phyloP scores from a whole-genome alignment of 1,140 invertebrate genomes.

The Drosophila repletoides region DNA sequence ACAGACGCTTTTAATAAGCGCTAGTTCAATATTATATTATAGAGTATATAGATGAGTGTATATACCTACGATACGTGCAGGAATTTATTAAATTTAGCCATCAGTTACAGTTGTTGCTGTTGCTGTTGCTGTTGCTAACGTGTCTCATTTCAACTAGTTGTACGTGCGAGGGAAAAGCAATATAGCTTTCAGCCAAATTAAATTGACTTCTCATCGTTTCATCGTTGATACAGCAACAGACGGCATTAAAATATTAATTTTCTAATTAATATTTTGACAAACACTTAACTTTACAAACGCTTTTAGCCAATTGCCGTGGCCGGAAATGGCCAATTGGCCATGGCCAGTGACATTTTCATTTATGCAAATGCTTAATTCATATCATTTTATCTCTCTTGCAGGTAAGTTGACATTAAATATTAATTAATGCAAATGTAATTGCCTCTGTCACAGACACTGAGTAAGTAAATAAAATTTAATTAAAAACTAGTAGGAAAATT shows the following conservation, averaged over 20 bases:
- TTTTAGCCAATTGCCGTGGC: not conserved
- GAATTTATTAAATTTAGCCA: constrained; percentile 66
- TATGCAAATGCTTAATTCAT: not conserved
- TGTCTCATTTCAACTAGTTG: constrained; percentile 69
- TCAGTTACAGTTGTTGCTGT: constrained; percentile 43
- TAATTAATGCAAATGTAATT: constrained; percentile 7
- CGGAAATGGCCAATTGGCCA: too few relatives aligned
- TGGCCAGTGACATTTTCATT: not conserved
- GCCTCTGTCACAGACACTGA: not conserved
- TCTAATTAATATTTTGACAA: constrained; percentile 23
- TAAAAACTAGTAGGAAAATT: constrained; percentile 5
- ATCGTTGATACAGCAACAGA: not conserved
- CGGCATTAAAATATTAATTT: constrained; percentile 9
- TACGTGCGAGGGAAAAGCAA: constrained; percentile 65
- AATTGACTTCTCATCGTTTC: constrained; percentile 55
- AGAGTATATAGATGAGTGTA: not conserved
- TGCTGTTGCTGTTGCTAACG: constrained; percentile 13
- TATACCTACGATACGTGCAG: constrained; percentile 34
- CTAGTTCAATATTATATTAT: constrained; percentile 3
- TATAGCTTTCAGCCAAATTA: constrained; percentile 72
- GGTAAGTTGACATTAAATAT: constrained; percentile 21
- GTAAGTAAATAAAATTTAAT: constrained; percentile 3
- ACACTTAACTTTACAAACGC: not conserved
- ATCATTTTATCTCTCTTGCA: not conserved
- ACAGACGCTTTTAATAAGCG: constrained; percentile 36